These are phyloP conservation scores for Ancistrus triradiatus DNA, from an alignment of 2,113 vertebrate genomes.

Conservation along the genomic window DNA sequence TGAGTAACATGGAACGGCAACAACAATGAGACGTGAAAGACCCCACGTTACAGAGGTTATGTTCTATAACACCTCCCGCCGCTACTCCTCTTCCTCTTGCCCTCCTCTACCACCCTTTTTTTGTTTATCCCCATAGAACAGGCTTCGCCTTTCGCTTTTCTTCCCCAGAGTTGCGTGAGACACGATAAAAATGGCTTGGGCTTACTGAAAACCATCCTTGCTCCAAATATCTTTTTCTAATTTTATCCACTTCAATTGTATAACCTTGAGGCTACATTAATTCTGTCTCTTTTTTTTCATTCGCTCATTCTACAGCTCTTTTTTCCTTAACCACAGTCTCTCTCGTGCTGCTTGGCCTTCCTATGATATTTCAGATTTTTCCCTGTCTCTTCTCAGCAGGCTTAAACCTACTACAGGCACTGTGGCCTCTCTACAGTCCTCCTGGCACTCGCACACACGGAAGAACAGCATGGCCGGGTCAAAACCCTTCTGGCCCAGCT, in stretches of 20 bases:
- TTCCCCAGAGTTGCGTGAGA: background rate
- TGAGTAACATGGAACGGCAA: conserved; percentile 9
- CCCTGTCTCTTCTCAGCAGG: too few species aligned
- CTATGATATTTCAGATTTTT: too few species aligned
- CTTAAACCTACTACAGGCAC: too few species aligned
- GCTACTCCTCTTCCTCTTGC: background rate
- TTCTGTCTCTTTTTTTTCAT: too few species aligned
- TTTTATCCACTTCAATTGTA: background rate
- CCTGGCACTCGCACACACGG: conserved; percentile 18
- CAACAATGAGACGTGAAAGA: conserved; percentile 35
- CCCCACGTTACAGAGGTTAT: conserved; percentile 42
- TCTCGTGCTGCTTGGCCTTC: too few species aligned
- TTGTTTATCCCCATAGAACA: background rate
- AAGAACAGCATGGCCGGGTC: conserved; percentile 60
- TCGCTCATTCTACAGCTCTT: too few species aligned
- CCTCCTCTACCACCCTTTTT: background rate
- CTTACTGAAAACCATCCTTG: too few species aligned
- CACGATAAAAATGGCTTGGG: too few species aligned
- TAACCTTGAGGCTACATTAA: background rate
- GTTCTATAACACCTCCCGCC: conserved; percentile 52
- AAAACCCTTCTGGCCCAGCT: conserved; percentile 38
- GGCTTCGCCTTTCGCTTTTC: background rate
- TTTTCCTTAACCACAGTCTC: too few species aligned
- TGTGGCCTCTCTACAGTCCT: too few species aligned
- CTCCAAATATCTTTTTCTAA: background rate